A percentile compares a stretch with the other conserved stretches of the same genome.
These are phyloP conservation scores for Trichechus manatus DNA, from an alignment of 2,113 vertebrate genomes.

Conservation along the genomic window DNA sequence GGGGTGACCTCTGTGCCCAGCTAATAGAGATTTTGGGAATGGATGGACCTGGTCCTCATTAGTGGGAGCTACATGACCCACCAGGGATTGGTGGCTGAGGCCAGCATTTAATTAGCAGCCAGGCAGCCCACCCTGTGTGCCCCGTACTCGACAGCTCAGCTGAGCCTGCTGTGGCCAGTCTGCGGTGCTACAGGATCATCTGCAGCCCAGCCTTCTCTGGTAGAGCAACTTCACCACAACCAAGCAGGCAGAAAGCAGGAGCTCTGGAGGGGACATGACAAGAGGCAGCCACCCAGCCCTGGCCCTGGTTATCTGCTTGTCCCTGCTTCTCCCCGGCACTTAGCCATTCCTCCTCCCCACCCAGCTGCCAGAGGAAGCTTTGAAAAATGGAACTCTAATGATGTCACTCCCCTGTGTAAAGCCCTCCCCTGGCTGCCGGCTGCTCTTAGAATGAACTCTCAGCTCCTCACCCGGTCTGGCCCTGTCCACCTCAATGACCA, in stretches of 20 bases:
- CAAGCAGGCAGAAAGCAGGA: background rate
- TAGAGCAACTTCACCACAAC: background rate
- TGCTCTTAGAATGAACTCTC: background rate
- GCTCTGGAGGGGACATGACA: rapidly evolving
- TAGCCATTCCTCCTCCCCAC: background rate
- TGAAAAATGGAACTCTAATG: background rate
- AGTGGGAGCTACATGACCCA: background rate
- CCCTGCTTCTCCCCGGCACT: background rate
- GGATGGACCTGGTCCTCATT: background rate
- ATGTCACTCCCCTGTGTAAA: background rate
- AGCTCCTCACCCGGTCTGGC: background rate
- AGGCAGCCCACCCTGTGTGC: rapidly evolving
- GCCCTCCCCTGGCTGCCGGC: background rate
- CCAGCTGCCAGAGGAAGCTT: background rate
- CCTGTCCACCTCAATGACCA: background rate
- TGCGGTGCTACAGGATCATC: rapidly evolving
- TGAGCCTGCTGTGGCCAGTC: background rate
- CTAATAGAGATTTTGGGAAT: background rate
- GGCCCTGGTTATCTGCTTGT: background rate
- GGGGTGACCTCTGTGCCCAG: background rate
- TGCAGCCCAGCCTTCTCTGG: background rate
- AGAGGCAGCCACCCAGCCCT: background rate
- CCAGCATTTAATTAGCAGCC: background rate
- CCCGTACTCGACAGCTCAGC: background rate
- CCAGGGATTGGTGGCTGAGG: background rate